Base-by-base conservation (phyloP, 2,888 invertebrate species). In the Asteroscopus sphinx region DNA sequence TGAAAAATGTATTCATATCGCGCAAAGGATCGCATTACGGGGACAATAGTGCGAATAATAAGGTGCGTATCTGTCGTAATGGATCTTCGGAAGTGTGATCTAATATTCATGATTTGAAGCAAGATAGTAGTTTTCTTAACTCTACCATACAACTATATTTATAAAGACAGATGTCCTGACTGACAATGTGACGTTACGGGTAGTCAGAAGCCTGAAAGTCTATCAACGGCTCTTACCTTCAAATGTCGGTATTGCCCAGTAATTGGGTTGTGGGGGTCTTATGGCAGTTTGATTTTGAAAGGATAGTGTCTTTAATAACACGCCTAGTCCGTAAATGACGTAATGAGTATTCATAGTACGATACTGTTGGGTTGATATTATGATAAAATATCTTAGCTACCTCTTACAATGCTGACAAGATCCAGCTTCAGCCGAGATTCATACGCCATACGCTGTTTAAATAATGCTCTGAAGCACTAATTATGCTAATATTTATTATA, bases 1-100 rank as follows among this genome's bases (percentile, higher is more conserved):
- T 82, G 86, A 87, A 89, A 86, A 86, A 85, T 88, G 79, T 86
- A 88, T 88, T 58, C 77, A 59, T 64, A 73, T 80, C 77, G 76
- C 53, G 52, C 47, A 65, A 63, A 63, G 67, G 76, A 80, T 80
- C 73, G 57, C 59, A 75, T 77, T 80, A 76, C 79, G 73, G 64
- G 59, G 52, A 60, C 64, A 81, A 79, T 79, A 64, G 68, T 71
- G 67, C 70, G 70, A 73, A 74, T 72, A 67, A 73, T 70, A 69
- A 42, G 8, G 17, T 53, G 59, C 46, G 70, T 53, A 64, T 63
- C 47, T 11, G 26, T 16, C 6, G 13, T 47, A 45, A 57, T 52
- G 58, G 51, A 9, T 57, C 36, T 33, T 32, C 36, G 32, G 47
- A 48, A 67, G 12, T 49, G 40, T 45, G 25, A 37, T 69, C 37